Evolutionary conservation across 2,888 invertebrate species (phyloP), one percentile per base, ranked within the genome.

Genomic region (Torymus texanus): DNA sequence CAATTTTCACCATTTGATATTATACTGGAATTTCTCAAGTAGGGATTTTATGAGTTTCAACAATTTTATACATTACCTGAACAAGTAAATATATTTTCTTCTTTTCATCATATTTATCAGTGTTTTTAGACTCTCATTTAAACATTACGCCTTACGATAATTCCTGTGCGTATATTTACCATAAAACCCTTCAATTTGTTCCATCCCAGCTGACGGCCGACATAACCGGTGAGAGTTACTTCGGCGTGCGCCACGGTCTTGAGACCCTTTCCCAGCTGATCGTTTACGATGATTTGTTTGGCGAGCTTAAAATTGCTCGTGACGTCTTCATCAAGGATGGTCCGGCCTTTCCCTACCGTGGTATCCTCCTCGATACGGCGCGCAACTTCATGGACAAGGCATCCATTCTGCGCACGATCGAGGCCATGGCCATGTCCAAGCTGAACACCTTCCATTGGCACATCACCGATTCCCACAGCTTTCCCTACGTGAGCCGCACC

Each of bases 381-480:
- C 93, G 99, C 56, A 98, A 98, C 90, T 99, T 93, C 88, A 93
- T 96, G 84, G 92, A 94, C 12, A 92, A 96, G 11, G 93, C 93
- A 0, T 91, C 94, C 0, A 95, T 97, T 79, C 94, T 95, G 86
- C 91, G 93, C 16, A 95, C 96, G 12, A 92, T 98, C 85, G 97
- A 97, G 86, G 97, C 93, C 0, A 98, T 98, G 97, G 94, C 95
- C 0, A 93, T 95, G 88, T 95, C 96, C 50, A 98, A 98, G 89
- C 88, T 98, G 85, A 98, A 98, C 88, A 95, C 96, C 0, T 95
- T 98, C 91, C 98, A 98, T 87, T 98, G 98, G 98, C 96, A 97
- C 86, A 95, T 97, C 73, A 96, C 96, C 0, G 98, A 98, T 90
- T 95, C 96, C 18, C 97, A 98, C 83, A 97, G 98, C 84, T 98